phyloP scores from a whole-genome alignment of 2,113 vertebrate species.

The Festucalex cinctus region DNA sequence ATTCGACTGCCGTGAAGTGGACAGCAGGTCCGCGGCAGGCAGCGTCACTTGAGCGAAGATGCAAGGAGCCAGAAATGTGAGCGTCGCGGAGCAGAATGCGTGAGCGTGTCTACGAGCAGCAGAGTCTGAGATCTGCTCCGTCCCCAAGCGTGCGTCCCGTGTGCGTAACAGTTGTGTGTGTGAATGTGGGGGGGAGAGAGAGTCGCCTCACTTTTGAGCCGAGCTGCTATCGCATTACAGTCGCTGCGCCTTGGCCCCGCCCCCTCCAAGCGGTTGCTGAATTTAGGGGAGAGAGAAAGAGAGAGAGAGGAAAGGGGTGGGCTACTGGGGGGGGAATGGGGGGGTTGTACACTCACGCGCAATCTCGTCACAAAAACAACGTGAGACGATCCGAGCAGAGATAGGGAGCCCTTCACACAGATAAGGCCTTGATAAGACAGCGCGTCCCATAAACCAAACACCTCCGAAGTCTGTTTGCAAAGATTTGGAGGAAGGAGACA shows the following conservation, averaged over 20 bases:
- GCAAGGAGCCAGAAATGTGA: neutral
- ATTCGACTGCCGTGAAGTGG: neutral
- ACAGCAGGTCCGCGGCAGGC: neutral
- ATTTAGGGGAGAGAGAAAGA: slow-evolving; percentile 47
- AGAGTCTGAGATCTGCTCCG: slow-evolving; percentile 20
- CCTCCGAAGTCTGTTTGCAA: slow-evolving; percentile 33
- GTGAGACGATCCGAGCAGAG: slow-evolving; percentile 28
- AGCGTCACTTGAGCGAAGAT: neutral
- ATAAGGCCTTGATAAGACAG: slow-evolving; percentile 35
- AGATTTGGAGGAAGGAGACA: neutral
- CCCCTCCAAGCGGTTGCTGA: slow-evolving; percentile 66
- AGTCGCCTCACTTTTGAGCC: slow-evolving; percentile 75
- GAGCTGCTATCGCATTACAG: slow-evolving; percentile 82
- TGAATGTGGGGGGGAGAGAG: slow-evolving; percentile 28
- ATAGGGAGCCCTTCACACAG: slow-evolving; percentile 37
- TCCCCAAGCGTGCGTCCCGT: slow-evolving; percentile 40
- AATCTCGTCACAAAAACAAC: slow-evolving; percentile 2
- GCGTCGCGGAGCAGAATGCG: neutral
- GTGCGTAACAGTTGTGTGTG: slow-evolving; percentile 63
- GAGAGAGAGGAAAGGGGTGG: slow-evolving; percentile 11
- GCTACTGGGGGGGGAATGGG: neutral
- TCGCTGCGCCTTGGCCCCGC: slow-evolving; percentile 76
- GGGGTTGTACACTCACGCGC: slow-evolving; percentile 5
- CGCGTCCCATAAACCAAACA: slow-evolving; percentile 38
- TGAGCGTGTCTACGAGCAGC: slow-evolving; percentile 13